A percentile compares a stretch with the other conserved stretches of the same genome.
Evolutionary conservation across 2,113 vertebrate species (phyloP).

Genomic region (Hydrochoerus hydrochaeris): DNA sequence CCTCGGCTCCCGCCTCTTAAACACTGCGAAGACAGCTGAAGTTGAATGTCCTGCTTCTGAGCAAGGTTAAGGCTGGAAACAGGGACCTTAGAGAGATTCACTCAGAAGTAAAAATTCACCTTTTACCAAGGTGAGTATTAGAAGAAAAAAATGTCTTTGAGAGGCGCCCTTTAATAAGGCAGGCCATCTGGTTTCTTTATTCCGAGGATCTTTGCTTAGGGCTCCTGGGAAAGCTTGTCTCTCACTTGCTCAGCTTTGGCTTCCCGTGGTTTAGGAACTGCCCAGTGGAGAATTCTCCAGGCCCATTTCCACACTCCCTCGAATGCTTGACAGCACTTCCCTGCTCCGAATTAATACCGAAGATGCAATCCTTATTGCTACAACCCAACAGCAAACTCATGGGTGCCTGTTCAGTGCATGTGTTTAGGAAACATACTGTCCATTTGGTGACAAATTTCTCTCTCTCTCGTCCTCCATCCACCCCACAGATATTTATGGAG

Average conservation of each 20-base stretch:
- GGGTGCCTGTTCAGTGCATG: not conserved
- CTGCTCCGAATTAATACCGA: slow-evolving; percentile 32
- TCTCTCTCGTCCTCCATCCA: accelerated
- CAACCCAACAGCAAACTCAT: not conserved
- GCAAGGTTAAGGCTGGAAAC: not conserved
- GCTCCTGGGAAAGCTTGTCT: slow-evolving; percentile 70
- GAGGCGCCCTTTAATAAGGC: slow-evolving; percentile 72
- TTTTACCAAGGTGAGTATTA: slow-evolving; percentile 76
- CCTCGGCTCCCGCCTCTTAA: not conserved
- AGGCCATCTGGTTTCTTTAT: slow-evolving; percentile 74
- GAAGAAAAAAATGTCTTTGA: slow-evolving; percentile 59
- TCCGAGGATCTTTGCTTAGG: not conserved
- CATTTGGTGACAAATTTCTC: not conserved
- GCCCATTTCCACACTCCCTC: not conserved
- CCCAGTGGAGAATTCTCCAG: slow-evolving; percentile 56
- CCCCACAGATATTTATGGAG: not conserved
- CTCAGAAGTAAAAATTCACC: slow-evolving; percentile 65
- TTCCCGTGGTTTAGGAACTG: slow-evolving; percentile 21
- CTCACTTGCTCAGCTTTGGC: slow-evolving; percentile 63
- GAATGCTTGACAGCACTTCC: slow-evolving; percentile 40
- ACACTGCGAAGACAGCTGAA: slow-evolving; percentile 16
- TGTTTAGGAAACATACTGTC: not conserved
- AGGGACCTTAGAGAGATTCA: slow-evolving; percentile 53
- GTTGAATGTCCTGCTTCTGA: not conserved
- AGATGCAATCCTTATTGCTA: not conserved